phyloP scores from a whole-genome alignment of 1,140 invertebrate species.

The Drosophila subpulchrella region DNA sequence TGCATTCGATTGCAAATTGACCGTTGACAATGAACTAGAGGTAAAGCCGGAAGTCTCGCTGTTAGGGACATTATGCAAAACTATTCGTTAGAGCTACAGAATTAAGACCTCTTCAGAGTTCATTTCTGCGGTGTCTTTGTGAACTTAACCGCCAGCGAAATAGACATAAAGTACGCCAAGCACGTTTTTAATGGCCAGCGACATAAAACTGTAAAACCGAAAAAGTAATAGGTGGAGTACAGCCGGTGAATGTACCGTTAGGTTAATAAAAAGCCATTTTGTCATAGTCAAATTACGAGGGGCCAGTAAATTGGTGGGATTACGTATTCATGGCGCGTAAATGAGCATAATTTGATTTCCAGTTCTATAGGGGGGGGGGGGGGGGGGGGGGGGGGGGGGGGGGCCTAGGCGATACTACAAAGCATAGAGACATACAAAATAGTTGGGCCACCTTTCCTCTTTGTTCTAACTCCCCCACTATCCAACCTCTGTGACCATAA shows the following conservation, averaged over 20 bases:
- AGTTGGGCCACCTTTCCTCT: conserved; percentile 11
- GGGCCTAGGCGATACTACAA: background rate
- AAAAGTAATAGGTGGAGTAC: conserved; percentile 49
- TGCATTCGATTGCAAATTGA: conserved; percentile 49
- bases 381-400: background rate
- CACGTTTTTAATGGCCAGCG: conserved; percentile 66
- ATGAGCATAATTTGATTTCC: conserved; percentile 68
- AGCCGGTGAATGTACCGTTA: conserved; percentile 62
- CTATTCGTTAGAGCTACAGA: conserved; percentile 21
- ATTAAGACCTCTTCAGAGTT: background rate
- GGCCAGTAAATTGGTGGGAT: conserved; percentile 34
- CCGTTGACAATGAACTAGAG: conserved; percentile 78
- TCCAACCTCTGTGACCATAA: conserved; percentile 11
- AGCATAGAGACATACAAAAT: background rate
- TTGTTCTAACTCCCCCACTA: background rate
- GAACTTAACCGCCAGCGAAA: conserved; percentile 21
- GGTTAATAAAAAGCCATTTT: conserved; percentile 68
- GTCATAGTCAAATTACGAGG: conserved; percentile 64
- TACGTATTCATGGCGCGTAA: conserved; percentile 75
- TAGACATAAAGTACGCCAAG: conserved; percentile 54
- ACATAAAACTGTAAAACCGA: conserved; percentile 51
- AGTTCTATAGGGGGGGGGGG: background rate
- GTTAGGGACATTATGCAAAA: conserved; percentile 65
- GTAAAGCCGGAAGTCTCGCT: conserved; percentile 63
- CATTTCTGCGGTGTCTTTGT: conserved; percentile 3